These are phyloP conservation scores for Euphonia xanthogaster DNA, from an alignment of 2,797 vertebrate species.

Conservation along the genomic window DNA sequence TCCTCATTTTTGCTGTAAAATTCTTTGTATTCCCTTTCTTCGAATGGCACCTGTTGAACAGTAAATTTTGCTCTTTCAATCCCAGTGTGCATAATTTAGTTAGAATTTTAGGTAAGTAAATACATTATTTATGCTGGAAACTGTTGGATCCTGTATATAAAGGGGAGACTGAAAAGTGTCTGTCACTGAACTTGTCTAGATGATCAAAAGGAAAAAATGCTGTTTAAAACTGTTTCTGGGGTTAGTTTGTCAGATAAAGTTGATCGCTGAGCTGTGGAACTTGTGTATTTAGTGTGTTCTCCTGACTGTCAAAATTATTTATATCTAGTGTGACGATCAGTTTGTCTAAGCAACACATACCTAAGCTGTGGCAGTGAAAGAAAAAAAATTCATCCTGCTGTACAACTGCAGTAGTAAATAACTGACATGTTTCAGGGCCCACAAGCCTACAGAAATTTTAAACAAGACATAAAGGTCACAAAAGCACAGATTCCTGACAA, in stretches of 20 bases:
- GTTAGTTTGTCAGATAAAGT: conserved; percentile 13
- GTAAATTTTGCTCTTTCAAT: neutral
- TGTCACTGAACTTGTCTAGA: conserved; percentile 43
- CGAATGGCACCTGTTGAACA: neutral
- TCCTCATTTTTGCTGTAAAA: neutral
- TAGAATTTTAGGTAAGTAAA: neutral
- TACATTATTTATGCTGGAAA: conserved; percentile 32
- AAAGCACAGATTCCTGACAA: neutral
- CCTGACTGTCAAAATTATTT: conserved; percentile 66
- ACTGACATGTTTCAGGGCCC: conserved; percentile 1
- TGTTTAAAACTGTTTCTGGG: conserved; percentile 34
- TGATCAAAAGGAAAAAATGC: conserved; percentile 45
- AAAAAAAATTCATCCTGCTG: neutral
- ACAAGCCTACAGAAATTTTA: neutral
- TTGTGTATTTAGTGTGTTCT: conserved; percentile 48
- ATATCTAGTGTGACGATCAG: conserved; percentile 19
- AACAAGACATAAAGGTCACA: conserved; percentile 12
- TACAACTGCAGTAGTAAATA: neutral
- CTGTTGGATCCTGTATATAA: neutral
- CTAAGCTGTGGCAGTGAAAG: neutral
- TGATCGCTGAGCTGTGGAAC: conserved; percentile 51
- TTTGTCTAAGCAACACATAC: neutral
- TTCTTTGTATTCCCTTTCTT: neutral
- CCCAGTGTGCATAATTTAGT: neutral
- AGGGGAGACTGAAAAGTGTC: neutral